These are phyloP conservation scores for Nothura maculosa DNA, from an alignment of 2,797 vertebrate species.

Conservation along the genomic window DNA sequence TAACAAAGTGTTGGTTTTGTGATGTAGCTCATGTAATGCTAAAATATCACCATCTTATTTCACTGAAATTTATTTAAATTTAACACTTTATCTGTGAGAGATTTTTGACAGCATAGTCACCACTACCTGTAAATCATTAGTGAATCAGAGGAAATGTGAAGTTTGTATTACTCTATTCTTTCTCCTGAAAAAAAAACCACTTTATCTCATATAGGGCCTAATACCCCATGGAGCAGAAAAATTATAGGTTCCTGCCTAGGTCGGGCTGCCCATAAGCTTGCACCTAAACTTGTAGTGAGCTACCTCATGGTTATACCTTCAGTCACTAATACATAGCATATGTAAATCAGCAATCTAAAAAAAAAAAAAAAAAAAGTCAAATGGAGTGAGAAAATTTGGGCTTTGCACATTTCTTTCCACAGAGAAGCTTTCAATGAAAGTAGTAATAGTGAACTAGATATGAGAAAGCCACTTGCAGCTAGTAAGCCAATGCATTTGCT, in stretches of 20 bases:
- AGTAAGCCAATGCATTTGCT: not conserved
- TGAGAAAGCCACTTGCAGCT: not conserved
- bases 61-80: not conserved
- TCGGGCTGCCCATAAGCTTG: not conserved
- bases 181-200: not conserved
- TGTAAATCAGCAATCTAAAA: not conserved
- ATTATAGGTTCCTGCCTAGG: not conserved
- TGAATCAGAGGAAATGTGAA: not conserved
- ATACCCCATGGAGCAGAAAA: not conserved
- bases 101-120: not conserved
- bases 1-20: constrained; percentile 1
- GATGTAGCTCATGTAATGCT: not conserved
- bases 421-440: not conserved
- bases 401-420: not conserved
- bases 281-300: not conserved
- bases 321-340: not conserved
- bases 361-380: not conserved
- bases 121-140: not conserved
- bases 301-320: not conserved
- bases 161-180: not conserved
- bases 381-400: not conserved
- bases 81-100: not conserved
- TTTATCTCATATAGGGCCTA: not conserved
- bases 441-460: not conserved
- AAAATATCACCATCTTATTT: not conserved